phyloP scores from a whole-genome alignment of 1,140 invertebrate genomes.

The Drosophila carrolli region DNA sequence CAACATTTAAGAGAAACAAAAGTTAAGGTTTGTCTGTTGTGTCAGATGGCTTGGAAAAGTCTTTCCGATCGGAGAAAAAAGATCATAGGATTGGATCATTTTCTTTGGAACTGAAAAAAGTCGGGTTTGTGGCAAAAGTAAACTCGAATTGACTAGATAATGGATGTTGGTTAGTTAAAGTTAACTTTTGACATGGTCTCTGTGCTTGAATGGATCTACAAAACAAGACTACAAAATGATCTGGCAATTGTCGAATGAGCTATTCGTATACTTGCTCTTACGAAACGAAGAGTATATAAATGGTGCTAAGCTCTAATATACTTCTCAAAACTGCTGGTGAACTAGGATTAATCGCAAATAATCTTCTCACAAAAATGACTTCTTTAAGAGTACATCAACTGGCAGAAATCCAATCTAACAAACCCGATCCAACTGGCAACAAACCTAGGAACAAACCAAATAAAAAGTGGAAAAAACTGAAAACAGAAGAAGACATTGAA shows the following conservation, averaged over 20 bases:
- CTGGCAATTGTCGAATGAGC: constrained; percentile 4
- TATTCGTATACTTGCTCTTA: constrained; percentile 20
- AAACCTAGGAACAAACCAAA: constrained; percentile 30
- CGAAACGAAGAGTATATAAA: constrained; percentile 6
- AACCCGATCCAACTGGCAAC: constrained; percentile 16
- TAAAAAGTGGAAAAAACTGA: constrained; percentile 24
- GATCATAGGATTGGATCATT: constrained; percentile 13
- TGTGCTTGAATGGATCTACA: constrained; percentile 5
- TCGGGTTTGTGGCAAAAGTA: constrained; percentile 38
- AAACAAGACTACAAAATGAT: not conserved
- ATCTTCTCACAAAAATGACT: constrained; percentile 27
- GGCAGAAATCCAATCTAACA: constrained; percentile 15
- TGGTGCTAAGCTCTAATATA: constrained; percentile 16
- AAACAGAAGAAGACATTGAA: constrained; percentile 54
- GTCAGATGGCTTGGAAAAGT: constrained; percentile 30
- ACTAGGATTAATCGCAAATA: constrained; percentile 21
- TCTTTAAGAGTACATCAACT: constrained; percentile 10
- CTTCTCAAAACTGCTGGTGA: constrained; percentile 21
- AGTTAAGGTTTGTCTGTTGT: constrained; percentile 27
- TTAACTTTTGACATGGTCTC: constrained; percentile 39
- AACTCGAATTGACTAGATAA: constrained; percentile 68
- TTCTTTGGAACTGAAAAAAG: not conserved
- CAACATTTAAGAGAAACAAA: constrained; percentile 43
- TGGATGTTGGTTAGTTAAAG: constrained; percentile 44
- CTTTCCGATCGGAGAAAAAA: constrained; percentile 29